Evolutionary conservation across 2,797 vertebrate species (phyloP), one percentile per base, ranked within the genome.

Genomic region (Pangasius djambal): DNA sequence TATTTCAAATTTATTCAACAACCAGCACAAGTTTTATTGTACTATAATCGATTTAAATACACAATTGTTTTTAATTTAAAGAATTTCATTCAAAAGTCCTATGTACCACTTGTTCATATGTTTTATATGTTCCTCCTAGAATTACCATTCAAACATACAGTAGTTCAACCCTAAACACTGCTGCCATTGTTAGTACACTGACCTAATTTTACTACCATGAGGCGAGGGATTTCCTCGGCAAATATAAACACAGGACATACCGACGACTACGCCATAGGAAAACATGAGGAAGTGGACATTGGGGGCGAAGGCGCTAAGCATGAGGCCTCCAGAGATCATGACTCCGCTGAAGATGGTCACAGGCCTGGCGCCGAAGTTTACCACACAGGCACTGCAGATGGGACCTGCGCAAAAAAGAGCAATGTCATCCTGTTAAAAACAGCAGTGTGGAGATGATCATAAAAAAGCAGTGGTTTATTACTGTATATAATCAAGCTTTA

Each of bases 331-430:
- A 0, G 97, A 96, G 88, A 98, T 96, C 96, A 97, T 96, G 81
- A 97, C 97, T 61, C 97, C 95, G 75, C 97, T 98, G 95, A 97
- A 97, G 91, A 98, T 96, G n/a, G 97, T 95, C 81, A 97, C 97
- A 0, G 96, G 93, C 89, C 97, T 96, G 59, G 96, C 97, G 88
- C 97, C 97, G 59, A 98, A 97, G 85, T 97, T 96, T 31, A 97
- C 96, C 22, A 98, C 97, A 13, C 96, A 97, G 37, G 95, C 90
- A 92, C 97, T 97, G 94, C 97, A 97, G 90, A 97, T 92, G 74
- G 97, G 97, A 96, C 97, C 97, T 97, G 48, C 20, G 88, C 57
- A 78, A 59, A 85, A 75, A 65, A 67, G 44, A 10, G 37, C 31
- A 48, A 74, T 5, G 6, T 20, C 37, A 78, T 63, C 44, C 48